Conservation (phyloP, 2,888 invertebrate genomes). For the Pyralis farinalis region DNA sequence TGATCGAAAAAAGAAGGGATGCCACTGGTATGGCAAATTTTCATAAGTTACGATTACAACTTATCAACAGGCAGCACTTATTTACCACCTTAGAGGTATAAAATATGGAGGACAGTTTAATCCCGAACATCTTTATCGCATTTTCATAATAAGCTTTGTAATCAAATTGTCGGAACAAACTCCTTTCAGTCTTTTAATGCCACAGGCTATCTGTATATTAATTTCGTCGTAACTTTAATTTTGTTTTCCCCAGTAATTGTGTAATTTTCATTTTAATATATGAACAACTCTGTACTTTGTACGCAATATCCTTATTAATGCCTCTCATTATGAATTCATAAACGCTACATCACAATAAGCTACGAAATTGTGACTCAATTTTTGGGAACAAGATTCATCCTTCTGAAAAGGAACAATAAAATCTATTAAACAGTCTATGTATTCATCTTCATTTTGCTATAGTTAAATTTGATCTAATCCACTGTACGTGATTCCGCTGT, state of each 20-base stretch:
- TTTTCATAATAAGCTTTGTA: background rate
- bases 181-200: background rate
- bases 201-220: conserved; percentile 4
- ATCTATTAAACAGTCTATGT: no score
- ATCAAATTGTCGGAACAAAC: background rate
- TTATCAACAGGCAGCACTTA: no score
- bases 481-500: no score
- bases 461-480: no score
- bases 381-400: no score
- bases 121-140: background rate
- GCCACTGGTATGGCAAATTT: no score
- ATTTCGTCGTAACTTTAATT: conserved; percentile 14
- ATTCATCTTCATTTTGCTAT: no score
- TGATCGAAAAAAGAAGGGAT: no score
- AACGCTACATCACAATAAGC: background rate
- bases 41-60: no score
- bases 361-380: background rate
- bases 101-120: no score
- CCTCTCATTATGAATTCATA: conserved; percentile 24
- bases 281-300: conserved; percentile 19
- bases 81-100: no score
- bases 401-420: no score
- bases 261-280: conserved; percentile 17
- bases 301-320: conserved; percentile 25
- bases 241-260: conserved; percentile 10